Base-by-base conservation (phyloP, 23 tunicate genomes). In the Ascidia mentula region DNA sequence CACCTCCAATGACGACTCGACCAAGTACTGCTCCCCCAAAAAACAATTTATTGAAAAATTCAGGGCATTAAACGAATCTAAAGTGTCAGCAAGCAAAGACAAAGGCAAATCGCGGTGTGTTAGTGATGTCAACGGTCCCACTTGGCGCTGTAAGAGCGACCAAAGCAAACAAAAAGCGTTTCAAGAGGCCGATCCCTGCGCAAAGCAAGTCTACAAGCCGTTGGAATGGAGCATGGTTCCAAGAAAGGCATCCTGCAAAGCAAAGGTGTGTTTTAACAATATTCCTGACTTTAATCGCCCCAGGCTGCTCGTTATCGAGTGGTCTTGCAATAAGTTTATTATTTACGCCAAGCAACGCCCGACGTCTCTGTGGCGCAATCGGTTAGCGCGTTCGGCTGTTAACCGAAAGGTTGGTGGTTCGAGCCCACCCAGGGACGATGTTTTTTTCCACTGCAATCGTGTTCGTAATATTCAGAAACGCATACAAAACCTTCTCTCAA, bases 351-450 rank as follows among this genome's bases (percentile, higher is more conserved):
- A 3, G 28, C 28, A 5, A 9, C 7, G 65, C 13, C 65, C 65
- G 65, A 53, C 65, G 65, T 53, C 65, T 53, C 65, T 53, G 65
- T 53, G 65, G 65, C 65, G 65, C 65, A 53, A 53, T 53, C 65
- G 65, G 65, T 53, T 53, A 53, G 65, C 65, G 65, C 65, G 65
- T 53, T 53, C 65, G 65, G 65, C 65, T 53, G 65, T 53, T 53
- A 53, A 53, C 65, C 65, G 65, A 53, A 53, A 53, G 65, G 65
- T 53, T 53, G 65, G 65, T 53, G 65, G 65, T 53, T 53, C 65
- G 65, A 53, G 65, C 65, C 65, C 65, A 53, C 65, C 65, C 65
- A 53, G 65, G 65, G 65, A 53, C 65, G 65, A 3, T 9, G 28
- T 53, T 53, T 42, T 42, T 42, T 42, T 42, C 53, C 15, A 9